Evolutionary conservation across 2,797 vertebrate species (phyloP).

Genomic region (Lycodopsis pacificus): DNA sequence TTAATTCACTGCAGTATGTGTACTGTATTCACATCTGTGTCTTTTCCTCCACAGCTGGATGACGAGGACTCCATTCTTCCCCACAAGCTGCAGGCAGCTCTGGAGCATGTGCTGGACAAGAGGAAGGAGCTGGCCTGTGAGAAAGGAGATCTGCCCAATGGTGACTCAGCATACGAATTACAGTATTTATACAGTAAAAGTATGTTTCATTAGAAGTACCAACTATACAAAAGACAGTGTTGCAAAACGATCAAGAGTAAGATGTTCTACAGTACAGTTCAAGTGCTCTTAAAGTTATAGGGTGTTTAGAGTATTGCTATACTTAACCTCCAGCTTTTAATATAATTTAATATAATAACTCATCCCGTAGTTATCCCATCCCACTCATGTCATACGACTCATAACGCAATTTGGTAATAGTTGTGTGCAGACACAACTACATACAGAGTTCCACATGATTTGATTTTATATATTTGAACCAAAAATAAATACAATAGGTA

Average conservation of each 20-base stretch:
- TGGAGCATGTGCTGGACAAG: constrained; percentile 96
- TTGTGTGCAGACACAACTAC: too few relatives aligned
- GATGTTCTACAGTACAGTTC: too few relatives aligned
- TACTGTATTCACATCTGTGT: constrained; percentile 29
- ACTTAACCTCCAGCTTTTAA: background rate
- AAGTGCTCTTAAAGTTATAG: too few relatives aligned
- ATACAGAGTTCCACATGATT: background rate
- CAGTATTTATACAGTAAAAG: background rate
- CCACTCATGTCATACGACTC: background rate
- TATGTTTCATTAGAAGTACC: background rate
- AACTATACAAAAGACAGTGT: background rate
- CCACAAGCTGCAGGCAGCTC: constrained; percentile 94
- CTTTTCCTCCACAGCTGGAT: constrained; percentile 87
- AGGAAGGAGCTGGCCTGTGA: constrained; percentile 92
- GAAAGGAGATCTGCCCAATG: constrained; percentile 84
- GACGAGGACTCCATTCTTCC: constrained; percentile 98
- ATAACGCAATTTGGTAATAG: too few relatives aligned
- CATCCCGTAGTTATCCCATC: background rate
- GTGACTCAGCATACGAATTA: constrained; percentile 71
- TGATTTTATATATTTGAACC: background rate
- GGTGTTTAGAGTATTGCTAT: background rate
- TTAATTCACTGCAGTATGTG: constrained; percentile 10
- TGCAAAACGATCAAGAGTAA: background rate
- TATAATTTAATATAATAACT: background rate
- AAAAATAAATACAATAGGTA: background rate